Evolutionary conservation across 1,140 invertebrate genomes (phyloP).

Genomic region (Drosophila sp.): DNA sequence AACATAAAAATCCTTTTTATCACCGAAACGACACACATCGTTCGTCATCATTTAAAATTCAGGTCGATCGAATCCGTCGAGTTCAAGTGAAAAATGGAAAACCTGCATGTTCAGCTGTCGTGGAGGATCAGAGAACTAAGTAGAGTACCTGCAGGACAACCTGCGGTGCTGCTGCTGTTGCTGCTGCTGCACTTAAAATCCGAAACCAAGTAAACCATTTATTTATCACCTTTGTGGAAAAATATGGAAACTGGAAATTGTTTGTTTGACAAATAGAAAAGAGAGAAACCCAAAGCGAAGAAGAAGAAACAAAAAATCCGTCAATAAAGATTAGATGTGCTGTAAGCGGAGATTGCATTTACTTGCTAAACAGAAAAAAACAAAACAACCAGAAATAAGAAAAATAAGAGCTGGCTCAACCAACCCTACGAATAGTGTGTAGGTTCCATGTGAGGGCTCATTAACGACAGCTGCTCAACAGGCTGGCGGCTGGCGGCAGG

Average conservation of each 20-base stretch:
- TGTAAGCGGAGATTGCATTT: constrained; percentile 70
- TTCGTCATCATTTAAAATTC: constrained; percentile 26
- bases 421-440: constrained; percentile 15
- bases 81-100: constrained; percentile 32
- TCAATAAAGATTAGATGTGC: constrained; percentile 74
- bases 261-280: constrained; percentile 28
- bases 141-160: constrained; percentile 29
- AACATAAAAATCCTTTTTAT: constrained; percentile 70
- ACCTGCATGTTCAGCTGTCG: constrained; percentile 43
- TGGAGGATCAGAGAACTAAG: constrained; percentile 29
- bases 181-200: constrained; percentile 6
- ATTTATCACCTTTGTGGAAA: constrained; percentile 30
- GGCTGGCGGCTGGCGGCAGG: constrained; percentile 11
- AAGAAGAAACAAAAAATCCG: constrained; percentile 16
- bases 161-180: constrained; percentile 21
- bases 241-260: constrained; percentile 38
- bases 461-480: constrained; percentile 76
- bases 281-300: constrained; percentile 5
- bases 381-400: constrained; percentile 17
- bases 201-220: constrained; percentile 35
- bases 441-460: constrained; percentile 48
- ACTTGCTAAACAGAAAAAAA: constrained; percentile 45
- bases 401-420: neutral
- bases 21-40: constrained; percentile 33
- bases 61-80: constrained; percentile 10